These are phyloP conservation scores for Agrypnus murinus DNA, from an alignment of 2,888 invertebrate genomes.

Conservation along the genomic window DNA sequence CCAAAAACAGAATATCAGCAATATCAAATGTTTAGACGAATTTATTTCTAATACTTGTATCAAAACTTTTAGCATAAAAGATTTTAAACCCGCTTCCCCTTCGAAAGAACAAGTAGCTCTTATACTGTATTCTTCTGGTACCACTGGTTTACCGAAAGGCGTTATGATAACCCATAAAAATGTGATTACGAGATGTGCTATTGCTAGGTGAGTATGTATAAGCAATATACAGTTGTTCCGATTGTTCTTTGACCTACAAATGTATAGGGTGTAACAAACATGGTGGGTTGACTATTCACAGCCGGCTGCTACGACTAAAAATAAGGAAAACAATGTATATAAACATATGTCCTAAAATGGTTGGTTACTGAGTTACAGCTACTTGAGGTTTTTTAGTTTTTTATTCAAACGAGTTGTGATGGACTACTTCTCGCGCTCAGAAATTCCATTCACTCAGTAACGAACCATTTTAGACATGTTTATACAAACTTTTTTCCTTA, in stretches of 20 bases:
- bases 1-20: too few species aligned
- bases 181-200: conserved; percentile 60
- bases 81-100: conserved; percentile 68
- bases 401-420: conserved; percentile 7
- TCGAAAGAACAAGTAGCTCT: conserved; percentile 54
- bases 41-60: conserved; percentile 42
- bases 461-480: too few species aligned
- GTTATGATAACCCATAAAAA: conserved; percentile 84
- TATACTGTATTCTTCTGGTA: conserved; percentile 87
- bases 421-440: too few species aligned
- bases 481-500: too few species aligned
- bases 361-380: conserved; percentile 49
- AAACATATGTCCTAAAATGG: too few species aligned
- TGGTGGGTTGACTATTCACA: neutral
- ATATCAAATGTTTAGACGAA: too few species aligned
- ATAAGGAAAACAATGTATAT: too few species aligned
- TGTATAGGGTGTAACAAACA: too few species aligned
- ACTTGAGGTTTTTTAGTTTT: too few species aligned
- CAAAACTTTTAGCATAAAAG: conserved; percentile 60
- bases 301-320: neutral
- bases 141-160: conserved; percentile 85
- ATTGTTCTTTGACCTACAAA: too few species aligned
- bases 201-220: conserved; percentile 56
- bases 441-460: too few species aligned
- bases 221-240: too few species aligned